Conservation (phyloP, 2,113 vertebrate species). For the Dipodomys merriami region DNA sequence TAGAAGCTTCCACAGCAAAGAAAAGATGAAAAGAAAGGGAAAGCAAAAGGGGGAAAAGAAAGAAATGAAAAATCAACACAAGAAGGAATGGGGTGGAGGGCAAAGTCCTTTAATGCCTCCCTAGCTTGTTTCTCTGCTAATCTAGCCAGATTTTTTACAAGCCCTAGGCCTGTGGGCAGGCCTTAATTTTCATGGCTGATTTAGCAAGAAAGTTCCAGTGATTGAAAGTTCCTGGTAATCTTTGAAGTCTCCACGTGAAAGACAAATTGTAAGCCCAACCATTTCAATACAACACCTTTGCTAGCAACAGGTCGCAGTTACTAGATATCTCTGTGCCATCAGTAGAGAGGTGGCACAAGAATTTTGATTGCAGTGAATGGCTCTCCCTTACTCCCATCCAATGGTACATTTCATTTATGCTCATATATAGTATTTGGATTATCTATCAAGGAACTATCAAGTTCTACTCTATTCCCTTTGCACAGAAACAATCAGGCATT, state of each 20-base stretch:
- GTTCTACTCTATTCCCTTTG: slow-evolving; percentile 27
- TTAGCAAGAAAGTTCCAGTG: neutral
- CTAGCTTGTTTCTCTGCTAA: neutral
- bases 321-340: neutral
- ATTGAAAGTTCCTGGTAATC: neutral
- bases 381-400: neutral
- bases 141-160: neutral
- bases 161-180: neutral
- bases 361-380: neutral
- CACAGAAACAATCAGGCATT: slow-evolving; percentile 51
- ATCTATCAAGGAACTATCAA: slow-evolving; percentile 49
- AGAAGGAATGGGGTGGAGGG: neutral
- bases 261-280: slow-evolving; percentile 15
- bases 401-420: slow-evolving; percentile 16
- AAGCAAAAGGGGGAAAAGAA: neutral
- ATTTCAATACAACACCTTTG: neutral
- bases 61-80: slow-evolving; percentile 6
- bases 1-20: neutral
- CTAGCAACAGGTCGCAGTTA: slow-evolving; percentile 1
- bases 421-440: neutral
- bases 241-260: slow-evolving; percentile 46
- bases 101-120: neutral
- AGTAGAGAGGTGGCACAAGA: neutral
- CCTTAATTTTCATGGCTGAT: slow-evolving; percentile 4
- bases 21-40: neutral